phyloP scores from a whole-genome alignment of 2,113 vertebrate genomes.

The Colistium nudipinnis region DNA sequence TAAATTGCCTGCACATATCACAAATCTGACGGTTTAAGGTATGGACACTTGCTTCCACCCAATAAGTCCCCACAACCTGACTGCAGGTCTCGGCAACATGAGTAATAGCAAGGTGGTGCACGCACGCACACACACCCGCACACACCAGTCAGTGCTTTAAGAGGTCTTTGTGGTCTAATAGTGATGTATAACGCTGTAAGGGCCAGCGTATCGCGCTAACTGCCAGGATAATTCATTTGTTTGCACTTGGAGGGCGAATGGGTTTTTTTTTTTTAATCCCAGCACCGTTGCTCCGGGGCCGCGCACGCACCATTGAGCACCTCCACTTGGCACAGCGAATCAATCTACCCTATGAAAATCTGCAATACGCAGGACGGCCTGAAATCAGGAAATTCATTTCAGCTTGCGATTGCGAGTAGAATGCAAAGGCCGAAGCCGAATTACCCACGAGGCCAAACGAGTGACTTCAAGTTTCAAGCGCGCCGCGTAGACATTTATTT shows the following conservation, averaged over 20 bases:
- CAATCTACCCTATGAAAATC: constrained; percentile 16
- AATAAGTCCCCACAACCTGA: too few species aligned
- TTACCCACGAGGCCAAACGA: neutral
- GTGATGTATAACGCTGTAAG: constrained; percentile 18
- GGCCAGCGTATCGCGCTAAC: constrained; percentile 5
- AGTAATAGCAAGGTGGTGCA: too few species aligned
- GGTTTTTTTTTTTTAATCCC: constrained; percentile 47
- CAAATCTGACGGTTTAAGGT: too few species aligned
- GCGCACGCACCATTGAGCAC: constrained; percentile 12
- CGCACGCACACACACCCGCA: neutral
- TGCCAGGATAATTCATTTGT: constrained; percentile 53
- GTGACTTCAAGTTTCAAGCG: neutral
- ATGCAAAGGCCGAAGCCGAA: too few species aligned
- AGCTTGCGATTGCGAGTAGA: neutral
- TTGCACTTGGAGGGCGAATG: constrained; percentile 31
- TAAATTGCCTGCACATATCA: too few species aligned
- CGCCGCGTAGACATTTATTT: too few species aligned
- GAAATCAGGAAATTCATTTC: constrained; percentile 9
- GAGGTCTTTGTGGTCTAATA: constrained; percentile 35
- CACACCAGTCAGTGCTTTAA: constrained; percentile 8
- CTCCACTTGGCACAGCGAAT: constrained; percentile 14
- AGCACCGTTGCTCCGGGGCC: constrained; percentile 24
- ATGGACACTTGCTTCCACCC: too few species aligned
- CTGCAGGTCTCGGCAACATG: neutral
- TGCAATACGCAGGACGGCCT: neutral